Conservation (phyloP, 92 coral and sea anemone genomes). For the Zoanthus sansibaricus region DNA sequence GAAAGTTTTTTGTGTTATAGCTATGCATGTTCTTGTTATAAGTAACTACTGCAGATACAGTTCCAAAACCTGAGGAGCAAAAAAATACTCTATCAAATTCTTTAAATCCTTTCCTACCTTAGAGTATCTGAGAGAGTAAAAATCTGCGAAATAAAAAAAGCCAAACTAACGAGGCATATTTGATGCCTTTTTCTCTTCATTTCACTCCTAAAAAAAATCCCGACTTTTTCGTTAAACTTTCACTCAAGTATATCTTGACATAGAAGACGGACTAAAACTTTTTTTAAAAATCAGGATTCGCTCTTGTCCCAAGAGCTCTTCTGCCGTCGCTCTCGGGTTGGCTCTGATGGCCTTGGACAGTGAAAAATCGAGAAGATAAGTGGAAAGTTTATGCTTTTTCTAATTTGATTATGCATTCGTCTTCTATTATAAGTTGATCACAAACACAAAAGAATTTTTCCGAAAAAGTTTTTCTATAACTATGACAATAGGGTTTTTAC, state of each 20-base stretch:
- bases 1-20: background rate
- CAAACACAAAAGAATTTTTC: constrained; percentile 48
- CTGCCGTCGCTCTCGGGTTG: constrained; percentile 15
- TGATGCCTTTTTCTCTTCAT: constrained; percentile 29
- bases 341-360: constrained; percentile 20
- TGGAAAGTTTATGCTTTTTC: constrained; percentile 18
- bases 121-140: constrained; percentile 19
- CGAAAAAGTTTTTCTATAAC: constrained; percentile 35
- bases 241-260: background rate
- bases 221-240: background rate
- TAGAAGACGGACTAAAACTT: background rate
- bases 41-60: background rate
- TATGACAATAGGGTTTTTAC: constrained; percentile 40
- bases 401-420: constrained; percentile 27
- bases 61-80: background rate
- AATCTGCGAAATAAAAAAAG: constrained; percentile 18
- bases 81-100: background rate
- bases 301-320: constrained; percentile 19
- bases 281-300: constrained; percentile 10
- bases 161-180: background rate
- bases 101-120: constrained; percentile 21
- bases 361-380: background rate
- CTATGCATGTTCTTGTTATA: background rate
- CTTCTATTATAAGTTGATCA: constrained; percentile 26
- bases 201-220: background rate